Evolutionary conservation across 2,888 invertebrate species (phyloP), one percentile per base, ranked within the genome.

Genomic region (Actias luna): DNA sequence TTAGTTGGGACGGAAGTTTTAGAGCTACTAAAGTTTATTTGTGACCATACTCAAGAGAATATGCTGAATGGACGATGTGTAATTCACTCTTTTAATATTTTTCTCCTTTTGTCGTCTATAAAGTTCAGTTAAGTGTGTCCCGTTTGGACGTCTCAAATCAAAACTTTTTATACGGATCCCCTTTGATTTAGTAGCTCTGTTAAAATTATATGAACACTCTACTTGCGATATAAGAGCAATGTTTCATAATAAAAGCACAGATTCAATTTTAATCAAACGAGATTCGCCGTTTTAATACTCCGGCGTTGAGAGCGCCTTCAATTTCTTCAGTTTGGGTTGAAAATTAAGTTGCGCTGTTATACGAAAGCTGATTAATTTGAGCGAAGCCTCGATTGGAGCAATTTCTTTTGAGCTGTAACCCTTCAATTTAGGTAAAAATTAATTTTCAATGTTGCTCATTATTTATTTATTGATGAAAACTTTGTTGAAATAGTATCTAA

Each of bases 21-120:
- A 87, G 84, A 84, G 87, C 81, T 82, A 84, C 80, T 87, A 84
- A 89, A 89, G 83, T 89, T 89, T 88, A 89, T 88, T 88, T 83
- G 82, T 80, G 78, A 75, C 78, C 71, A 70, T 72, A 72, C 80
- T 82, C 77, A 65, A 69, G 84, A 77, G 76, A 78, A 79, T 78
- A 74, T 77, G 69, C 73, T 74, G 74, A 72, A 70, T 74, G 72
- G 72, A 71, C 71, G 67, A 65, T 65, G 69, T 68, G 69, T 69
- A 71, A 68, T 69, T 71, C 63, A 60, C 64, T 66, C 67, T 69
- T 73, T 73, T 58, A 58, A 58, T 58, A 58, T 61, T 36, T 55
- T 36, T 61, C 55, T 61, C 29, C 29, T 16, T 58, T 58, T 39
- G 22, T 58, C 61, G 12, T 14, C 55, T 52, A 25, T 57, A 27